Percentiles rank a stretch among this genome's conserved stretches.
phyloP scores from a whole-genome alignment of 2,888 invertebrate species.

The Endotricha flammealis region DNA sequence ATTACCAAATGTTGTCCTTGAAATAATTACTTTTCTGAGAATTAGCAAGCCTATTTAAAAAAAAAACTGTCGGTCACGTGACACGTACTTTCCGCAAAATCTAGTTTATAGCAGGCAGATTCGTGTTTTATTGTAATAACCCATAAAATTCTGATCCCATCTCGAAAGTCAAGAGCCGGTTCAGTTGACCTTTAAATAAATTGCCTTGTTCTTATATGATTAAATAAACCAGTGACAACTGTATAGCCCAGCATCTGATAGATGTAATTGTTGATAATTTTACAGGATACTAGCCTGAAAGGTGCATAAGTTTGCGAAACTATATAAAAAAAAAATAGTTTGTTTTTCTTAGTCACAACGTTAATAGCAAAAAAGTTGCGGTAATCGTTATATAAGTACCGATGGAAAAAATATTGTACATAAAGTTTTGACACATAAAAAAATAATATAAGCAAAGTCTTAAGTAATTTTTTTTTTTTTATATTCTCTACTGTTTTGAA shows the following conservation, averaged over 20 bases:
- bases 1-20: not conserved
- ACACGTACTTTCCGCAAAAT: conserved; percentile 5
- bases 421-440: no score
- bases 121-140: conserved; percentile 27
- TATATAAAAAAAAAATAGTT: no score
- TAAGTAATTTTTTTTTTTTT: no score
- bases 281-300: no score
- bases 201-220: conserved; percentile 53
- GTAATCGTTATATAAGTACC: no score
- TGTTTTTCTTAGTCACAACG: no score
- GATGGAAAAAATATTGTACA: no score
- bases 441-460: no score
- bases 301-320: no score
- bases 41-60: not conserved
- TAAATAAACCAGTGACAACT: conserved; percentile 41
- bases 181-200: conserved; percentile 64
- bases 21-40: not conserved
- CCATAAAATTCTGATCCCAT: conserved; percentile 44
- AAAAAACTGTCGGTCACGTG: not conserved
- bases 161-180: conserved; percentile 54
- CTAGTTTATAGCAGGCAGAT: conserved; percentile 19
- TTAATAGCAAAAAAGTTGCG: no score
- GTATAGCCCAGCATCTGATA: conserved; percentile 29
- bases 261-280: no score
- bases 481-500: no score